Evolutionary conservation across 2,797 vertebrate genomes (phyloP).

Genomic region (Neosalanx taihuensis): DNA sequence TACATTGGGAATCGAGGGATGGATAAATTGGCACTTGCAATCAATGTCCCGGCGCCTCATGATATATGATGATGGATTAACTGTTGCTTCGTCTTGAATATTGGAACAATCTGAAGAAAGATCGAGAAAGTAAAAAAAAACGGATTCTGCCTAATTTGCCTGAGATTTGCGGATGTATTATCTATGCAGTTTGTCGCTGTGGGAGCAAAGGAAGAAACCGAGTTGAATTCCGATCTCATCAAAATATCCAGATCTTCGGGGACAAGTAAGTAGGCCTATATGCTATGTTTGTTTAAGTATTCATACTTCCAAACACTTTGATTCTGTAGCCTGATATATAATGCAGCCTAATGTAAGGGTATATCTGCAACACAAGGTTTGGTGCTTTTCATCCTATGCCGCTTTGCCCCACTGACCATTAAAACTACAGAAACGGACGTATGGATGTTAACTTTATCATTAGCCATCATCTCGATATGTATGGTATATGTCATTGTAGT

Average conservation of each 20-base stretch:
- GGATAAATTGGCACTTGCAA: slow-evolving; percentile 40
- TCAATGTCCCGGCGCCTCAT: slow-evolving; percentile 46
- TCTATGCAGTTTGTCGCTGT: slow-evolving; percentile 61
- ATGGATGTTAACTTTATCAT: not conserved
- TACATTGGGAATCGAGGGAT: slow-evolving; percentile 38
- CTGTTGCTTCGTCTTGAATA: slow-evolving; percentile 51
- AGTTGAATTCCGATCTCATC: slow-evolving; percentile 48
- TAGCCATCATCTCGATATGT: no score
- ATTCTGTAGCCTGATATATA: not conserved
- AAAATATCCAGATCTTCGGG: slow-evolving; percentile 45
- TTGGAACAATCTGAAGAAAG: slow-evolving; percentile 55
- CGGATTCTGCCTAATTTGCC: slow-evolving; percentile 76
- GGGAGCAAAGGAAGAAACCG: slow-evolving; percentile 53
- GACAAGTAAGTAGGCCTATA: slow-evolving; percentile 72
- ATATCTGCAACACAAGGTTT: not conserved
- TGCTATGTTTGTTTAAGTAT: slow-evolving; percentile 9
- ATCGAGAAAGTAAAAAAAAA: slow-evolving; percentile 67
- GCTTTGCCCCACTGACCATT: not conserved
- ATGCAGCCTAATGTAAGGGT: not conserved
- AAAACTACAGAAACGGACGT: not conserved
- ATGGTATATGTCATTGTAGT: no score
- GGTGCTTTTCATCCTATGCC: not conserved
- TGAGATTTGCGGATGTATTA: slow-evolving; percentile 86
- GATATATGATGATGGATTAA: slow-evolving; percentile 64
- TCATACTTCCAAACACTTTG: not conserved